Evolutionary conservation across 2,888 invertebrate species (phyloP), one percentile per base, ranked within the genome.

Genomic region (Drosophila borealis): DNA sequence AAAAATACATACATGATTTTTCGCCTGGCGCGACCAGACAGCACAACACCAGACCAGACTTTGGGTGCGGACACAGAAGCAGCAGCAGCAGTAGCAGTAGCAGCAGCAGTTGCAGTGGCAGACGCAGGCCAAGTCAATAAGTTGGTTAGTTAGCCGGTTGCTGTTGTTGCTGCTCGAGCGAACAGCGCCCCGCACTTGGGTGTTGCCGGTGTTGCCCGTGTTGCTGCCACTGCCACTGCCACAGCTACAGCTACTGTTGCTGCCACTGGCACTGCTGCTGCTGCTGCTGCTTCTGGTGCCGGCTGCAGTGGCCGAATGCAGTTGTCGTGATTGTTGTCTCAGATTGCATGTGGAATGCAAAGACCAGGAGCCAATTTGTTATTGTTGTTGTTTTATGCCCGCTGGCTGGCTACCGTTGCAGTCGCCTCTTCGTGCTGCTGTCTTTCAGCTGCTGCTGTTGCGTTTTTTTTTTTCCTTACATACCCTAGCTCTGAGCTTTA

Each of bases 361-460:
- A 90, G 89, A 90, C 90, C 90, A 90, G 90, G 80, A 90, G 90
- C 91, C 87, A 90, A 90, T 91, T 90, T 90, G 87, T 89, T 89
- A 80, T 81, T 81, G 81, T 76, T 79, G 70, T 78, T 81, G 67
- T 66, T 21, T 39, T 56, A 56, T 89, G 88, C 84, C 81, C 88
- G 74, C 70, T 68, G 85, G 85, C 75, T 78, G 81, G 85, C 84
- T 89, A 84, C 88, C 81, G 87, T 87, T 78, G 70, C 88, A 80
- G 70, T 56, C 64, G 54, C 61, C 66, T 70, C 68, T 74, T 57
- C 64, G 64, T 72, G 76, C 29, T 56, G 53, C 46, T 74, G 69
- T 54, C 42, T 57, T 70, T 64, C 61, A 51, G 70, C 42, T 56
- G 57, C 53, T 44, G 56, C 39, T 37, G 44, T 6, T 61, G 19